Base-by-base conservation (phyloP, 1,140 invertebrate genomes). In the Hyles vespertilio region DNA sequence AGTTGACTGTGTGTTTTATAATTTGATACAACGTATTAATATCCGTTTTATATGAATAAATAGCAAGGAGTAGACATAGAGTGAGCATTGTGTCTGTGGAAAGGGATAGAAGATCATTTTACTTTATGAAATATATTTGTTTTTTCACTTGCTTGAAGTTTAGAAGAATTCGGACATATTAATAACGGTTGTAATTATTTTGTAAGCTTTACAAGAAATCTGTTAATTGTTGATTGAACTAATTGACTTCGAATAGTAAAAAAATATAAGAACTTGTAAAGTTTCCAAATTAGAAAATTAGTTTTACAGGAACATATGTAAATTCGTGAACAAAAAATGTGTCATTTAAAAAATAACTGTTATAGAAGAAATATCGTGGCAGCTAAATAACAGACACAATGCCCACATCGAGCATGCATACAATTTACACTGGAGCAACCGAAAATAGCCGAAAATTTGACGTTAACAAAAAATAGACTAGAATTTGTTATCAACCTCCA, bases 1-100 rank as follows among this genome's bases (percentile, higher is more conserved):
- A 65, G 70, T 72, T 74, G 69, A 75, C 65, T 65, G 61, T 59
- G 61, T 72, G 70, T 63, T 76, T 76, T 77, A 76, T 75, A 63
- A 72, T 78, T 78, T 81, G 59, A 69, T 75, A 81, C 68, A 51
- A 63, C 72, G 65, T 67, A 69, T 65, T 72, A 40, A 40, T 40
- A 40, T 68, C 65, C 74, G 51, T 67, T 45, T 79, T 79, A 77
- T 77, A 68, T 76, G 76, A 66, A 60, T 59, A 68, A 22, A 55
- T 73, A 69, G 66, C 52, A 64, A 67, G 55, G 44, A 61, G 36
- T 40, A 54, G 48, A 22, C 22, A 50, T 54, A 45, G 7, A 6
- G n/a, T 62, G 45, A 61, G 67, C 59, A 65, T 67, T 72, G 58
- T 70, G 68, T 72, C 69, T 58, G 46, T 48, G 0, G 12, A 10